phyloP scores from a whole-genome alignment of 23 tunicate species.

The Trididemnum miniatum region DNA sequence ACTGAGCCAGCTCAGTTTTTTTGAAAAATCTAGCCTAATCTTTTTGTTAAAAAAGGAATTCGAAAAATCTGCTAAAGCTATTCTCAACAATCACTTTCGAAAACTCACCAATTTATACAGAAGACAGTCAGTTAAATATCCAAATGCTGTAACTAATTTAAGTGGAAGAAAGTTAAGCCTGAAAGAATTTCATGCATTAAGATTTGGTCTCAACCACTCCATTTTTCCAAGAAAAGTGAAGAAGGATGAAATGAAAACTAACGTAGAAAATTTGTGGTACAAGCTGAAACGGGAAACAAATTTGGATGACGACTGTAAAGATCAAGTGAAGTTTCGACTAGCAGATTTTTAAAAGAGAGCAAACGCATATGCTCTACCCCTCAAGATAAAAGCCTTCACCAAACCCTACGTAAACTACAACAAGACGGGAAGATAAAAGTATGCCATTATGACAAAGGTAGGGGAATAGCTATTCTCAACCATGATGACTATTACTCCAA shows the following conservation, averaged over 20 bases:
- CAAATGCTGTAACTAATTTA: neutral
- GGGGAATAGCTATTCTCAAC: neutral
- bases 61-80: neutral
- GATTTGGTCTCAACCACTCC: neutral
- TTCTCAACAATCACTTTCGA: neutral
- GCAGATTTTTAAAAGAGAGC: neutral
- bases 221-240: neutral
- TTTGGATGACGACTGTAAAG: neutral
- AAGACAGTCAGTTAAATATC: neutral
- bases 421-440: neutral
- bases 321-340: neutral
- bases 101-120: neutral
- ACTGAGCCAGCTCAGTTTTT: neutral
- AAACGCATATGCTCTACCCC: neutral
- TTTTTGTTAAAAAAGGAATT: neutral
- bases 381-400: neutral
- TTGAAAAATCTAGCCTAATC: constrained; percentile 13
- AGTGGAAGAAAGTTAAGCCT: neutral
- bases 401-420: neutral
- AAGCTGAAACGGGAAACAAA: neutral
- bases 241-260: neutral
- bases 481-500: neutral
- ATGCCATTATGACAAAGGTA: neutral
- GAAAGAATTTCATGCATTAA: neutral
- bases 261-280: neutral